These are phyloP conservation scores for Lordiphosa clarofinis DNA, from an alignment of 1,140 invertebrate genomes.

Conservation along the genomic window DNA sequence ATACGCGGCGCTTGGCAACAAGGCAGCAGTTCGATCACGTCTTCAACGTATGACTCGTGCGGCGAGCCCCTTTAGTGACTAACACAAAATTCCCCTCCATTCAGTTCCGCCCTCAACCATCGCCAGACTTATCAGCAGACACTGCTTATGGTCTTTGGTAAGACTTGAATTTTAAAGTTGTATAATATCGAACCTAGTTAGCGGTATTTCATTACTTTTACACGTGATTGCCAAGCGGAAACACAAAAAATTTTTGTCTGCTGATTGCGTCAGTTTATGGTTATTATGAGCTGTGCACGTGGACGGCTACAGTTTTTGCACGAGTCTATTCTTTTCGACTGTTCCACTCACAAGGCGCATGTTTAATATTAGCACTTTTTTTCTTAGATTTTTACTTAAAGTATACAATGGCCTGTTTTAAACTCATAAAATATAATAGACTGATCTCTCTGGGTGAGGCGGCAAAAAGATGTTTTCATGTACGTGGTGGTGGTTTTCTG, in stretches of 20 bases:
- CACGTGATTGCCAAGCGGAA: constrained; percentile 54
- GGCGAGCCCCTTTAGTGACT: constrained; percentile 46
- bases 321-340: constrained; percentile 2
- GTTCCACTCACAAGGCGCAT: too few species aligned
- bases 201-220: constrained; percentile 20
- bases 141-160: not conserved
- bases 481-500: too few species aligned
- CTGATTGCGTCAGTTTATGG: constrained; percentile 23
- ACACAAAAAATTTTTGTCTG: constrained; percentile 13
- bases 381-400: too few species aligned
- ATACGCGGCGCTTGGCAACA: constrained; percentile 9
- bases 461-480: too few species aligned
- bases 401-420: too few species aligned
- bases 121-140: constrained; percentile 21
- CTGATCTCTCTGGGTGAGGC: too few species aligned
- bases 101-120: not conserved
- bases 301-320: constrained; percentile 29
- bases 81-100: constrained; percentile 44
- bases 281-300: constrained; percentile 22
- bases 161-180: constrained; percentile 9
- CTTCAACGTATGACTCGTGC: constrained; percentile 17
- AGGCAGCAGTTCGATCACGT: constrained; percentile 32
- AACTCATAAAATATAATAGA: too few species aligned
- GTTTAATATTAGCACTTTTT: too few species aligned
- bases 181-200: constrained; percentile 3